Evolutionary conservation across 1,140 invertebrate genomes (phyloP).

Genomic region (Orius laevigatus): DNA sequence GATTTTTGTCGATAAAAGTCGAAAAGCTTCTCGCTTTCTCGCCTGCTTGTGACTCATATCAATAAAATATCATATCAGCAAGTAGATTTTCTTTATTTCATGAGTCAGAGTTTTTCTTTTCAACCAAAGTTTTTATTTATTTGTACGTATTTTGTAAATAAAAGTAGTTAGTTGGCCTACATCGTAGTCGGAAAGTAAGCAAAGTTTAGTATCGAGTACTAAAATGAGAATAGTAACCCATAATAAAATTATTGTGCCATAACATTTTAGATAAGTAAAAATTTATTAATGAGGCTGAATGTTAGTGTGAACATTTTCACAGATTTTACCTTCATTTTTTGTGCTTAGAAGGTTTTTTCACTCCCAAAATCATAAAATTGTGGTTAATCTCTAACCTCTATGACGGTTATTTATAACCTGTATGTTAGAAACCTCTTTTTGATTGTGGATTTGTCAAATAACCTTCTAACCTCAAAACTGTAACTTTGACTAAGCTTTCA

Average conservation of each 20-base stretch:
- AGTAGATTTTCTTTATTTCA: not conserved
- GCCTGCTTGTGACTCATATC: slow-evolving; percentile 18
- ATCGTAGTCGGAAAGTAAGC: slow-evolving; percentile 6
- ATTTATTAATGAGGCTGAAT: not conserved
- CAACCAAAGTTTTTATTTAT: not conserved
- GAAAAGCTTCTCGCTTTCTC: slow-evolving; percentile 1
- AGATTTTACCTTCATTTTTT: no score
- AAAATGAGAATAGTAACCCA: not conserved
- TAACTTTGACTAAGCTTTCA: no score
- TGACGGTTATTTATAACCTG: no score
- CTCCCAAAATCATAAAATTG: no score
- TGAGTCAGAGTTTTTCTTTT: not conserved
- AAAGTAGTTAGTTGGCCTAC: slow-evolving; percentile 16
- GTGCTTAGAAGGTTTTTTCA: no score
- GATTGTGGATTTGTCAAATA: no score
- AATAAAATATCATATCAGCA: slow-evolving; percentile 9
- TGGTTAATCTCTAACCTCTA: no score
- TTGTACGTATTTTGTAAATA: slow-evolving; percentile 9
- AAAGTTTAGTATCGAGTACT: not conserved
- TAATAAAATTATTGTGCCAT: not conserved
- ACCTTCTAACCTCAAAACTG: no score
- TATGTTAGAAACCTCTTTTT: no score
- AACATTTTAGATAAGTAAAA: not conserved
- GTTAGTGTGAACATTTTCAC: slow-evolving; percentile 3
- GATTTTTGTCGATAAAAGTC: not conserved